Evolutionary conservation across 1,140 invertebrate species (phyloP).

Genomic region (Drosophila ambigua): DNA sequence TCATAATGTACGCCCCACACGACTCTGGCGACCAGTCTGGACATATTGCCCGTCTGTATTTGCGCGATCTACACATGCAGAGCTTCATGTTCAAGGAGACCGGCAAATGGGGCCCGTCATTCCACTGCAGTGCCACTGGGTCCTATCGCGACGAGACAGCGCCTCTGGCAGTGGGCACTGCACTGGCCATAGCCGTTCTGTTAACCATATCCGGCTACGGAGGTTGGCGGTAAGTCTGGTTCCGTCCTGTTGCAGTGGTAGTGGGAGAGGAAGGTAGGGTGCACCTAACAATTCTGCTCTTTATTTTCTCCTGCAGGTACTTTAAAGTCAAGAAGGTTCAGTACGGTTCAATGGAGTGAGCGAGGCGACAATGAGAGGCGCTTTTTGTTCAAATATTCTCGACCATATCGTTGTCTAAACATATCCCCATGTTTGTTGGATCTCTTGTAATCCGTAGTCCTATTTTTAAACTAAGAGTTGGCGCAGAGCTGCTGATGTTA

Average conservation of each 20-base stretch:
- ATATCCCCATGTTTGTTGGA: constrained; percentile 57
- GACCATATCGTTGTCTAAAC: constrained; percentile 64
- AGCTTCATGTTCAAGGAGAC: constrained; percentile 87
- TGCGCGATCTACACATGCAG: constrained; percentile 86
- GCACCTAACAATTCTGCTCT: background rate
- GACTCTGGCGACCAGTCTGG: constrained; percentile 81
- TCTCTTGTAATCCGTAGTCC: constrained; percentile 53
- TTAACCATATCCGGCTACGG: constrained; percentile 93
- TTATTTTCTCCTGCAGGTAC: constrained; percentile 87
- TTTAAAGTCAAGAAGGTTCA: constrained; percentile 95
- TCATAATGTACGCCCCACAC: constrained; percentile 77
- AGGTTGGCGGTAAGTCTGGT: constrained; percentile 84
- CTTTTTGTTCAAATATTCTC: constrained; percentile 41
- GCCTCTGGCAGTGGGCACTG: constrained; percentile 94
- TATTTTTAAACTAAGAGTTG: constrained; percentile 38
- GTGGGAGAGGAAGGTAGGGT: too few species aligned
- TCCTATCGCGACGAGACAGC: constrained; percentile 90
- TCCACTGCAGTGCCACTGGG: constrained; percentile 85
- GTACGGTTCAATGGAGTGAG: constrained; percentile 96
- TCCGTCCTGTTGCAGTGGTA: background rate
- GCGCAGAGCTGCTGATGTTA: constrained; percentile 22
- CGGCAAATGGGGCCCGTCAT: constrained; percentile 86
- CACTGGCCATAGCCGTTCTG: constrained; percentile 91
- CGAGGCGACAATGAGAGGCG: constrained; percentile 1
- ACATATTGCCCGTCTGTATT: constrained; percentile 85